phyloP scores from a whole-genome alignment of 2,888 invertebrate species.

The Diadegma fenestrale region DNA sequence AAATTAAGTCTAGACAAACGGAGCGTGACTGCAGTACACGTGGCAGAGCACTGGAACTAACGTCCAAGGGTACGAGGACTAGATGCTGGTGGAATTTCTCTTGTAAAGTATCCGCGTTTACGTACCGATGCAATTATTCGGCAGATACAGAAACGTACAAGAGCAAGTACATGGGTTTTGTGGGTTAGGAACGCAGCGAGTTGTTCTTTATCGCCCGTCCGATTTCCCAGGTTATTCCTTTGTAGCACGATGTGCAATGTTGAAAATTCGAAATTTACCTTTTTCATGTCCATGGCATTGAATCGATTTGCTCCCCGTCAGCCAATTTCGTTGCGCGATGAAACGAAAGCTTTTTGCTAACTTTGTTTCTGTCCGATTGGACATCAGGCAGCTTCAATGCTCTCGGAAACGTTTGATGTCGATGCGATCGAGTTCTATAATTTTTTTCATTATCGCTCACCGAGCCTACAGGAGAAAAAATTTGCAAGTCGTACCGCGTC shows the following conservation, averaged over 20 bases:
- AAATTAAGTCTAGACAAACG: constrained; percentile 66
- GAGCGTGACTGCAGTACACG: constrained; percentile 64
- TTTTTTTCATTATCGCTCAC: constrained; percentile 7
- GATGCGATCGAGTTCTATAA: neutral
- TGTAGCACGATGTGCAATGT: neutral
- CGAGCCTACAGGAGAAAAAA: constrained; percentile 4
- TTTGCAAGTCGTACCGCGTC: constrained; percentile 1
- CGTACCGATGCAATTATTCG: constrained; percentile 35
- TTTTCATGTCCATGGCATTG: neutral
- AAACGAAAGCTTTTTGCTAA: constrained; percentile 25
- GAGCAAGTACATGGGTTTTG: constrained; percentile 3
- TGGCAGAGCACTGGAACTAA: constrained; percentile 38
- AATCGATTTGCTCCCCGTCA: neutral
- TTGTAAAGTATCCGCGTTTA: constrained; percentile 27
- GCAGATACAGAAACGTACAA: constrained; percentile 16
- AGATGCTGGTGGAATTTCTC: constrained; percentile 30
- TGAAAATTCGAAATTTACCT: neutral
- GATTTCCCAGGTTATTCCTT: constrained; percentile 23
- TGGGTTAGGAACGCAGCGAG: neutral
- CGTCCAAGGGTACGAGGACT: constrained; percentile 23
- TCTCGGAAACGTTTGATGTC: constrained; percentile 25
- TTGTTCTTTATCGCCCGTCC: neutral
- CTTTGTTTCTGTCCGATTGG: constrained; percentile 17
- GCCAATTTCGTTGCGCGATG: constrained; percentile 24
- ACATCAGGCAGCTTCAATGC: neutral